Percentiles rank a stretch among this genome's conserved stretches.
These are phyloP conservation scores for Drosophila subpulchrella DNA, from an alignment of 1,140 invertebrate species.

Conservation along the genomic window DNA sequence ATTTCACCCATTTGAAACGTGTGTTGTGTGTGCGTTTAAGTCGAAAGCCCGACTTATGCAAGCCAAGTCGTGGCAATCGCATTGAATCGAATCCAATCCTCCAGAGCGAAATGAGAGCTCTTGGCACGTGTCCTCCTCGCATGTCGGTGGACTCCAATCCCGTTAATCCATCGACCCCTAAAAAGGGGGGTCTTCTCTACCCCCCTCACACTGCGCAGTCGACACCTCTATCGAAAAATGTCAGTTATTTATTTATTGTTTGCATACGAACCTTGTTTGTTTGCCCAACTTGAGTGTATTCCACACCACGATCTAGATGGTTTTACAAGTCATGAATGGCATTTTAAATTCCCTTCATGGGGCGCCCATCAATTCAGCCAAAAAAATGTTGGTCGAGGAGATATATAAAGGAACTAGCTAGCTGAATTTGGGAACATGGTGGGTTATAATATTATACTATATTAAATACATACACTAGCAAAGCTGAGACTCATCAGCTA, in stretches of 20 bases:
- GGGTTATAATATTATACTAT: too few species aligned
- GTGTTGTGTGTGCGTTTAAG: constrained; percentile 8
- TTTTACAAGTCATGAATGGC: neutral
- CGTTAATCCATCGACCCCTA: constrained; percentile 38
- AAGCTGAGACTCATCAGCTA: too few species aligned
- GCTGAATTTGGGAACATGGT: too few species aligned
- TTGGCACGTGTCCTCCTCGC: constrained; percentile 34
- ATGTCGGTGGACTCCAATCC: constrained; percentile 23
- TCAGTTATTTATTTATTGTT: neutral
- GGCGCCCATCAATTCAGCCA: neutral
- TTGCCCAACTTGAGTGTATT: constrained; percentile 3
- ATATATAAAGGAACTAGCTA: too few species aligned
- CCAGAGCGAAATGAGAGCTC: constrained; percentile 24
- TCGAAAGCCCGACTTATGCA: constrained; percentile 35
- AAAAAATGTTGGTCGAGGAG: neutral
- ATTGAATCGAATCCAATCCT: constrained; percentile 26
- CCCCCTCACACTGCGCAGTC: neutral
- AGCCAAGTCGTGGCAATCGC: constrained; percentile 15
- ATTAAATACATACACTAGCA: too few species aligned
- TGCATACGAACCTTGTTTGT: constrained; percentile 4
- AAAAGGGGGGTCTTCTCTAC: neutral
- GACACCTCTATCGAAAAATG: constrained; percentile 6
- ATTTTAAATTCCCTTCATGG: neutral
- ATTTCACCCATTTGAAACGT: constrained; percentile 4
- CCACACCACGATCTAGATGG: constrained; percentile 1